Conservation (phyloP, 2,113 vertebrate genomes). For the Salvelinus namaycush region DNA sequence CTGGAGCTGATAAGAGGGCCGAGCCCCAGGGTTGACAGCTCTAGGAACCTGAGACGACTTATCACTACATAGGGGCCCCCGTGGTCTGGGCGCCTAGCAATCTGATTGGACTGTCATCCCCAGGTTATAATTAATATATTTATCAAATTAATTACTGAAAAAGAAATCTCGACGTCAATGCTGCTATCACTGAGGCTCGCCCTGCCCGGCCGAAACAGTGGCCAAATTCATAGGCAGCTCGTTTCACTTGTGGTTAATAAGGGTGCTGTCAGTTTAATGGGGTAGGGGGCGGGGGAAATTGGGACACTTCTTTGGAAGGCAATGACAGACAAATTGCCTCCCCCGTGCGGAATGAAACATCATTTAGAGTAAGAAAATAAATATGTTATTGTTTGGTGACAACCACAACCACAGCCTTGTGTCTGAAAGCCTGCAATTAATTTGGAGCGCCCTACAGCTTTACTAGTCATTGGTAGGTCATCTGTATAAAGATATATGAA, state of each 20-base stretch:
- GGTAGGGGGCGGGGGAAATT: conserved; percentile 71
- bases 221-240: conserved; percentile 88
- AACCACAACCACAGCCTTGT: conserved; percentile 77
- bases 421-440: conserved; percentile 29
- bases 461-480: not conserved
- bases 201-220: conserved; percentile 86
- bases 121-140: conserved; percentile 99
- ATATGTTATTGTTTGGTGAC: conserved; percentile 89
- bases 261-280: conserved; percentile 92
- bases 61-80: conserved; percentile 80
- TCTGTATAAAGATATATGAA: too few relatives aligned
- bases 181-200: conserved; percentile 64
- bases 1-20: conserved; percentile 83
- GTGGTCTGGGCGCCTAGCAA: conserved; percentile 90
- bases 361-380: conserved; percentile 85
- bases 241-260: conserved; percentile 91
- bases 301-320: conserved; percentile 83
- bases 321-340: conserved; percentile 99
- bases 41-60: conserved; percentile 91
- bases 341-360: conserved; percentile 80
- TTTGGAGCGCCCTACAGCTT: not conserved
- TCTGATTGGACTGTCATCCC: conserved; percentile 99
- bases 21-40: conserved; percentile 87
- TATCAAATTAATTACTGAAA: conserved; percentile 99
- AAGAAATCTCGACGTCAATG: conserved; percentile 78